Evolutionary conservation across 1,140 invertebrate species (phyloP), one percentile per base, ranked within the genome.

Genomic region (Eurosta solidaginis): DNA sequence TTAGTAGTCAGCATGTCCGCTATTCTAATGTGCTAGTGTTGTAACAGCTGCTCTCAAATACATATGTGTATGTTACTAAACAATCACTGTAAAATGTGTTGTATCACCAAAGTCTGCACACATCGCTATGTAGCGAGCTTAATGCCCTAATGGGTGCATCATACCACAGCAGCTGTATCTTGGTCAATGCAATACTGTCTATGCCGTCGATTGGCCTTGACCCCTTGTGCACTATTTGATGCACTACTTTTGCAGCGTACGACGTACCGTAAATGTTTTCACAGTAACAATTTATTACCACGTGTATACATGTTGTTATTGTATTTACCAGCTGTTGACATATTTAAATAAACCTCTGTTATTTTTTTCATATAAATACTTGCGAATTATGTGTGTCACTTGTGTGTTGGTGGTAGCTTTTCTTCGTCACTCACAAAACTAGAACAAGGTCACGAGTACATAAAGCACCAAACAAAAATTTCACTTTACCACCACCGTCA

Each of bases 361-460:
- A n/a, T 47, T 47, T 12, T 47, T 47, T 9, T 9, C n/a, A 5
- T 47, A 14, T 47, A 12, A 14, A 47, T 17, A 9, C 20, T 45
- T 75, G 73, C 14, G 14, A 75, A 75, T 74, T 42, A 25, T 33
- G 73, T 74, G 40, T 47, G 73, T 42, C 73, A 47, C 44, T 74
- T 44, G 6, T 44, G 63, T 50, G 36, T 14, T 36, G 54, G 25
- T 36, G 54, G 54, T 75, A 29, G 42, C 47, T 44, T 74, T 74
- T 74, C 25, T 33, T 74, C 20, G 73, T 42, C 73, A n/a, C 42
- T 27, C 36, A 20, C 42, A 45, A 50, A n/a, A 50, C 74, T 47
- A 3, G 42, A 42, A 20, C 74, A 75, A 50, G 47, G 47, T 27
- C 42, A 75, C n/a, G 29, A 27, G n/a, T n/a, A n/a, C n/a, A n/a